Base-by-base conservation (phyloP, 2,888 invertebrate genomes). In the Neoascia interrupta region DNA sequence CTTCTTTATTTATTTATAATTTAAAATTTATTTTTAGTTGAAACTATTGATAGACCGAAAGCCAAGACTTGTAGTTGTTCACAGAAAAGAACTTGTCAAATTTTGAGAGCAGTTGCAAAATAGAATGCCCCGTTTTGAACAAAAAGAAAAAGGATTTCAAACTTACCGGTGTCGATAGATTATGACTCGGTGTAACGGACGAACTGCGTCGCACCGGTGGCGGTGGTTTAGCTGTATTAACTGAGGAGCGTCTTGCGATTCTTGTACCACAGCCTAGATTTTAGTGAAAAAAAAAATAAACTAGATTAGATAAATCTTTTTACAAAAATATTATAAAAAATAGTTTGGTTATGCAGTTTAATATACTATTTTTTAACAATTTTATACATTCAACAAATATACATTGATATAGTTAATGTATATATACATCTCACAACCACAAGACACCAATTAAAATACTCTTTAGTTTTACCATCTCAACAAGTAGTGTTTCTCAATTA, bases 201-300 rank as follows among this genome's bases (percentile, higher is more conserved):
- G 96, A 95, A 0, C 96, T 96, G 36, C 96, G 91, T 53, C 96
- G 90, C 41, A 96, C 94, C 0, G 96, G 96, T 28, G 96, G 96
- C 76, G 95, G 94, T 31, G 96, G 96, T 87, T 95, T 92, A 15
- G 87, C 86, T 81, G 87, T 87, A 81, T 89, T 89, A 23, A 89
- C 85, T 64, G 89, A 89, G 34, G 89, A 88, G 36, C 89, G 86
- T 63, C 89, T 85, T 49, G 89, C 86, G 60, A 89, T 88, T 81
- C 89, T 85, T 53, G 88, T 86, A 36, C 85, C 84, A 82, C 85
- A 84, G 74, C 84, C 85, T 84, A 39, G 2, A 54, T 43, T 41
- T 45, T 58, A 21, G 16, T 76, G n/a, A 34, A 37, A 56, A 53
- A 79, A 54, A 18, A 73, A 11, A 56, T 19, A 36, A 1, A 60